phyloP scores from a whole-genome alignment of 2,113 vertebrate species.

The Indicator maculatus region DNA sequence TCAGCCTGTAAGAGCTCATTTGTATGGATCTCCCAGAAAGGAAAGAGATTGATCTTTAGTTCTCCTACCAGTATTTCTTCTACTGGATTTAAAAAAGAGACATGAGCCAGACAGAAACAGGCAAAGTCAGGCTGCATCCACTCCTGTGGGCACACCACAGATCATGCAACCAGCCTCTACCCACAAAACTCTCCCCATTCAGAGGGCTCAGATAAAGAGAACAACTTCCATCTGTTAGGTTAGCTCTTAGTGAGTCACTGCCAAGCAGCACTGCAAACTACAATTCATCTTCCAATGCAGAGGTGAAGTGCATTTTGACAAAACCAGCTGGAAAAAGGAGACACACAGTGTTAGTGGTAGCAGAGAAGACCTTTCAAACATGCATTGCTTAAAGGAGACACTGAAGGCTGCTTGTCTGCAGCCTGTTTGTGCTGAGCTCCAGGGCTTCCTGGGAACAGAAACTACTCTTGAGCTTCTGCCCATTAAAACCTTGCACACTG shows the following conservation, averaged over 20 bases:
- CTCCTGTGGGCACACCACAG: background rate
- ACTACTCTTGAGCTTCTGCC: background rate
- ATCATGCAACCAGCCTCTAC: background rate
- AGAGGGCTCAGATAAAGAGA: background rate
- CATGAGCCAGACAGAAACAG: background rate
- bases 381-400: slow-evolving; percentile 73
- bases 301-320: background rate
- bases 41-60: background rate
- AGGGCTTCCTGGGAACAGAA: background rate
- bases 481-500: background rate
- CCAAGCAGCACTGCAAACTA: background rate
- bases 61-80: background rate
- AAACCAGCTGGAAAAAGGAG: background rate
- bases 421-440: too few species aligned
- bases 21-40: background rate
- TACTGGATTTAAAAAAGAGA: rapidly evolving
- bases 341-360: slow-evolving; percentile 14
- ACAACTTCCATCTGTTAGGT: background rate
- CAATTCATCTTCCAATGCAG: background rate
- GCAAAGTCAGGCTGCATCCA: background rate
- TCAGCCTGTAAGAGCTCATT: background rate
- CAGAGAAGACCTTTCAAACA: background rate
- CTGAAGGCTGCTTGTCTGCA: background rate
- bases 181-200: background rate
- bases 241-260: background rate